phyloP scores from a whole-genome alignment of 2,888 invertebrate genomes.

The Lithodes maja region DNA sequence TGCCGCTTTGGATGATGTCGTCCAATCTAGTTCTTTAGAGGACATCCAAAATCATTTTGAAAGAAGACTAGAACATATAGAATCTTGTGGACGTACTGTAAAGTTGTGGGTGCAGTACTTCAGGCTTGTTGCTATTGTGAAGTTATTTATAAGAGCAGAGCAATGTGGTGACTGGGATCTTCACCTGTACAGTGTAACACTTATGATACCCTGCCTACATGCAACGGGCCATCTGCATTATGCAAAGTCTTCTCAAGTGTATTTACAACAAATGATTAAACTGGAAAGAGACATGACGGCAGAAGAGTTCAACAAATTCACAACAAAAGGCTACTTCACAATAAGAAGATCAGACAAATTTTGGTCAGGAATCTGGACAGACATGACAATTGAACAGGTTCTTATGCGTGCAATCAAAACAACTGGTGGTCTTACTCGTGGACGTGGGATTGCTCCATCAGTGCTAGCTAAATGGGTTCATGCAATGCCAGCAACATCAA shows the following conservation, averaged over 20 bases:
- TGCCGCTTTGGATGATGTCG: conserved; percentile 17
- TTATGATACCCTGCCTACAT: conserved; percentile 71
- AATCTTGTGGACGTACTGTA: conserved; percentile 32
- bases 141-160: conserved; percentile 43
- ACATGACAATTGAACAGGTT: conserved; percentile 31
- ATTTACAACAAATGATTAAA: conserved; percentile 35
- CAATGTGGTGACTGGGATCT: conserved; percentile 71
- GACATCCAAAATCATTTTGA: conserved; percentile 23
- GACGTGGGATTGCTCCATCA: conserved; percentile 2
- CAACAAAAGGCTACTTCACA: conserved; percentile 4
- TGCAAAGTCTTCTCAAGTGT: conserved; percentile 61
- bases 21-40: conserved; percentile 21
- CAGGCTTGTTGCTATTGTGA: conserved; percentile 9
- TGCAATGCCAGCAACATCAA: conserved; percentile 18
- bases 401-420: conserved; percentile 34
- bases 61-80: background rate
- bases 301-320: conserved; percentile 6
- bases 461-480: conserved; percentile 19
- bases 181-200: conserved; percentile 65
- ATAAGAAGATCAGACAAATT: background rate
- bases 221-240: conserved; percentile 71
- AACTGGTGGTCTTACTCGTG: conserved; percentile 27
- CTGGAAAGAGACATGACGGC: conserved; percentile 9
- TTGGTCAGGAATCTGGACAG: conserved; percentile 15
- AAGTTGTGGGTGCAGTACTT: conserved; percentile 48